A percentile compares a stretch with the other conserved stretches of the same genome.
phyloP scores from a whole-genome alignment of 2,113 vertebrate species.

The Petrocephalus microphthalmus region DNA sequence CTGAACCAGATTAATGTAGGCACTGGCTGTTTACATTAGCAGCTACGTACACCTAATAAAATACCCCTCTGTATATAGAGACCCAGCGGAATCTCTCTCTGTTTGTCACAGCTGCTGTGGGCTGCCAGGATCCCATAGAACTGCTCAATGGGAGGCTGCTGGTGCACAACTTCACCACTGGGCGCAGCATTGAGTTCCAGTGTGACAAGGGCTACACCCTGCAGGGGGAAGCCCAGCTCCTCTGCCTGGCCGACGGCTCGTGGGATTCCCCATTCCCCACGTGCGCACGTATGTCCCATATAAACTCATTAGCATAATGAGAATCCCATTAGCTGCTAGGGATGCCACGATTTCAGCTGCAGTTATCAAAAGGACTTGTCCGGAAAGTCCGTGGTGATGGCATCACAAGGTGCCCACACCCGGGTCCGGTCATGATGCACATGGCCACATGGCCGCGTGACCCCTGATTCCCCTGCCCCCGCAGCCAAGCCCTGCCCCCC shows the following conservation, averaged over 20 bases:
- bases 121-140: slow-evolving; percentile 63
- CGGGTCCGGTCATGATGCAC: neutral
- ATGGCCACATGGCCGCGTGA: neutral
- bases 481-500: slow-evolving; percentile 81
- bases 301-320: neutral
- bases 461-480: neutral
- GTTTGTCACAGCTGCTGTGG: slow-evolving; percentile 37
- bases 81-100: neutral
- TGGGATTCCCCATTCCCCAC: slow-evolving; percentile 78
- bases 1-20: neutral
- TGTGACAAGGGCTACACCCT: slow-evolving; percentile 79
- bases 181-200: slow-evolving; percentile 65
- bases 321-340: neutral
- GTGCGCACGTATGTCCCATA: slow-evolving; percentile 78
- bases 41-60: neutral
- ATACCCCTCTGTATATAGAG: neutral
- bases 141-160: slow-evolving; percentile 67
- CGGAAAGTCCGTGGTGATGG: neutral
- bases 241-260: slow-evolving; percentile 67
- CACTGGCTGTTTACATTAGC: neutral
- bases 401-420: neutral
- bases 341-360: neutral
- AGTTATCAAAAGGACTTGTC: neutral
- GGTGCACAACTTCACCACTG: slow-evolving; percentile 67
- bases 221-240: slow-evolving; percentile 64